Conservation (phyloP, 2,113 vertebrate genomes). For the Corythaixoides concolor region DNA sequence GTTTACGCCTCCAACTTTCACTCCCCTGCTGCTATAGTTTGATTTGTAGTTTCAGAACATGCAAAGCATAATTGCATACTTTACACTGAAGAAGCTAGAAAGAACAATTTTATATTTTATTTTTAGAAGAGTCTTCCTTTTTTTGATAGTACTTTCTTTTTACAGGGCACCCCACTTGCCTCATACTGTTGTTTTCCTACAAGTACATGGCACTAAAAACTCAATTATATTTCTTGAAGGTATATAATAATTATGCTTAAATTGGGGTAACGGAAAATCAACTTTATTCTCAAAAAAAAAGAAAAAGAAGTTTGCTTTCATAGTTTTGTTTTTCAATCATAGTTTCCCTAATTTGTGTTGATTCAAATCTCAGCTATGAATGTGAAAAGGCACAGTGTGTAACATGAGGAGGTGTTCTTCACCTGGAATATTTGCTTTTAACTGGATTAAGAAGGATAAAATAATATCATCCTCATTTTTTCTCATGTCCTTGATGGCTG, state of each 20-base stretch:
- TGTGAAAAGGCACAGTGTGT: not conserved
- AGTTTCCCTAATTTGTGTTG: not conserved
- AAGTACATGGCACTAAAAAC: constrained; percentile 3
- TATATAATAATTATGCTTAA: constrained; percentile 21
- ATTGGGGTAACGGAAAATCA: not conserved
- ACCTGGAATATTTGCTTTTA: not conserved
- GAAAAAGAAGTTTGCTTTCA: not conserved
- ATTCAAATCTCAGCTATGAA: not conserved
- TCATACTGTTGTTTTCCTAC: not conserved
- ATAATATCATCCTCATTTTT: not conserved
- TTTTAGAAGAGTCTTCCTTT: not conserved
- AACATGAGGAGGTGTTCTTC: not conserved
- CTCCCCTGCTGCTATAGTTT: not conserved
- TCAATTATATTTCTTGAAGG: constrained; percentile 9
- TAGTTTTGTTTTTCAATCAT: not conserved
- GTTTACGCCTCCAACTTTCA: not conserved
- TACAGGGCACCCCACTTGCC: not conserved
- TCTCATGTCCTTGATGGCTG: not conserved
- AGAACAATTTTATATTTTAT: not conserved
- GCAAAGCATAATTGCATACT: not conserved
- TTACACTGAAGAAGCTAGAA: not conserved
- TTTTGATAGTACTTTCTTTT: not conserved
- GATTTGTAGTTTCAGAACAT: not conserved
- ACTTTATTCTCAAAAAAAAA: not conserved
- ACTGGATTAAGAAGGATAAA: not conserved